Percentiles rank a stretch among this genome's conserved stretches.
These are phyloP conservation scores for Dryomyza anilis DNA, from an alignment of 2,888 invertebrate species.

Conservation along the genomic window DNA sequence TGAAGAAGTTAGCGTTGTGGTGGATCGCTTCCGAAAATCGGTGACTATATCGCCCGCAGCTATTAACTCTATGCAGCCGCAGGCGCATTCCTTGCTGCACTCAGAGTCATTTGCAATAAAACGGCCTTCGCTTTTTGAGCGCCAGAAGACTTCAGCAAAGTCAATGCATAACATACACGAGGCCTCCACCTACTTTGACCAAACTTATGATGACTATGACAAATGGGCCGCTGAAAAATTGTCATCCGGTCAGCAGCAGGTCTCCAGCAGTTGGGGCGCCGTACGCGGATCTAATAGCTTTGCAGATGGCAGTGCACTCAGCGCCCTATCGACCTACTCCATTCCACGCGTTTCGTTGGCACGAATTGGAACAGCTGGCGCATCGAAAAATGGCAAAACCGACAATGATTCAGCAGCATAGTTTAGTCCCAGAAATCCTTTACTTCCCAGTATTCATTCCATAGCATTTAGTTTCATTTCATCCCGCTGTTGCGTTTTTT, in stretches of 20 bases:
- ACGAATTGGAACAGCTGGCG: slow-evolving; percentile 15
- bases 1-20: slow-evolving; percentile 40
- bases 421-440: slow-evolving; percentile 22
- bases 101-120: slow-evolving; percentile 59
- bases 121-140: slow-evolving; percentile 49
- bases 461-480: background rate
- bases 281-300: slow-evolving; percentile 31
- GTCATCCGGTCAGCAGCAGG: slow-evolving; percentile 32
- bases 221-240: slow-evolving; percentile 27
- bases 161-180: slow-evolving; percentile 56
- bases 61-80: slow-evolving; percentile 30
- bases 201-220: slow-evolving; percentile 28
- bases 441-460: slow-evolving; percentile 4
- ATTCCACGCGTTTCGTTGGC: slow-evolving; percentile 34
- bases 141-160: slow-evolving; percentile 46
- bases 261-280: slow-evolving; percentile 47
- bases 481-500: background rate
- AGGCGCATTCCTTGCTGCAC: slow-evolving; percentile 46
- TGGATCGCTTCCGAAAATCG: slow-evolving; percentile 42
- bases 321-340: slow-evolving; percentile 31
- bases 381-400: slow-evolving; percentile 1
- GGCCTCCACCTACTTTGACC: slow-evolving; percentile 36
- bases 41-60: slow-evolving; percentile 32
- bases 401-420: slow-evolving; percentile 44
- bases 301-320: slow-evolving; percentile 31